Conservation (phyloP, 2,888 invertebrate species). For the Microchrysa polita region DNA sequence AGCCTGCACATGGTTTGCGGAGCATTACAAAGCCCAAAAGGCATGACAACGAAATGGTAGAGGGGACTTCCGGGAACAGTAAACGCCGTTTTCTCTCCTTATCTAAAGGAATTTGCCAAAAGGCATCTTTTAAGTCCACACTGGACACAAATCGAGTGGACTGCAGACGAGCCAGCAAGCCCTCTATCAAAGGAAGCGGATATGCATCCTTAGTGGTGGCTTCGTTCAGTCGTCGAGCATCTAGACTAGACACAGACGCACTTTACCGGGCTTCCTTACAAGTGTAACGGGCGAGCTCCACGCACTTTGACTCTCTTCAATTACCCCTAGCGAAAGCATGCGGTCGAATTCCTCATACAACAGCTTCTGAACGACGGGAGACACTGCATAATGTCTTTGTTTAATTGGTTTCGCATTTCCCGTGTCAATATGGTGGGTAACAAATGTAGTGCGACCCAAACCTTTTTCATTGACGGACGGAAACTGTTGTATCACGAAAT, state of each 20-base stretch:
- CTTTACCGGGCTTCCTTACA: slow-evolving; percentile 10
- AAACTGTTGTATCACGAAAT: not conserved
- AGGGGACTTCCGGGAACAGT: slow-evolving; percentile 34
- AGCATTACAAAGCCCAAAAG: too few relatives aligned
- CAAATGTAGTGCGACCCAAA: slow-evolving; percentile 12
- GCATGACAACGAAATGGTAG: slow-evolving; percentile 24
- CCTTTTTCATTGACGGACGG: slow-evolving; percentile 8
- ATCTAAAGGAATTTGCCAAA: slow-evolving; percentile 50
- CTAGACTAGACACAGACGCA: slow-evolving; percentile 53
- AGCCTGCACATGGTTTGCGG: too few relatives aligned
- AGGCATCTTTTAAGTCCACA: slow-evolving; percentile 53
- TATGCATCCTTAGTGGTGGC: slow-evolving; percentile 54
- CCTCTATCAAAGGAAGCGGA: slow-evolving; percentile 52
- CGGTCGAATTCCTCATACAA: slow-evolving; percentile 24
- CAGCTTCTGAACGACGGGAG: slow-evolving; percentile 22
- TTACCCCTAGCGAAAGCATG: slow-evolving; percentile 48
- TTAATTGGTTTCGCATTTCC: slow-evolving; percentile 5
- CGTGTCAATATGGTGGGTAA: slow-evolving; percentile 10
- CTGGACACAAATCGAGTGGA: slow-evolving; percentile 53
- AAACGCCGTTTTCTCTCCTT: slow-evolving; percentile 53
- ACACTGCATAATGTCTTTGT: slow-evolving; percentile 35
- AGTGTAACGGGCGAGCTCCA: slow-evolving; percentile 26
- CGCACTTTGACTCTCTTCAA: slow-evolving; percentile 51
- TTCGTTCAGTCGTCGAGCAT: slow-evolving; percentile 52
- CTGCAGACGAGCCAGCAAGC: slow-evolving; percentile 53